Evolutionary conservation across 2,113 vertebrate species (phyloP).

Genomic region (Cryptotis parvus): DNA sequence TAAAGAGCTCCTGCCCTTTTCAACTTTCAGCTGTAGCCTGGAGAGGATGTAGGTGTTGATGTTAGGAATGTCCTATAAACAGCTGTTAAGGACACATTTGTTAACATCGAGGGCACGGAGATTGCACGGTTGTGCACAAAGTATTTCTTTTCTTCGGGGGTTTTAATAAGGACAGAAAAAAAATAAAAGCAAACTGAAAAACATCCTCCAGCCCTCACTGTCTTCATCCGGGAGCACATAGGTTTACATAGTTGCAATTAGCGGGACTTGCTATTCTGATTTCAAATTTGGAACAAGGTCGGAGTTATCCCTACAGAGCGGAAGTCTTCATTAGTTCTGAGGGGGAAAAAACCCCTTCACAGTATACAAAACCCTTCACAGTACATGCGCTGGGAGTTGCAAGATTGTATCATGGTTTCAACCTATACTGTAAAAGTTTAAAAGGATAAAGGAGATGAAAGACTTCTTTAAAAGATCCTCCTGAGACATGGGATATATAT

Average conservation of each 20-base stretch:
- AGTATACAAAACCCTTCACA: background rate
- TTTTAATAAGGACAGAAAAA: background rate
- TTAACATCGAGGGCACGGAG: conserved; percentile 37
- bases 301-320: conserved; percentile 2
- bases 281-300: conserved; percentile 41
- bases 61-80: conserved; percentile 30
- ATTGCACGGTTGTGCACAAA: background rate
- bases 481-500: background rate
- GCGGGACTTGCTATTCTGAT: background rate
- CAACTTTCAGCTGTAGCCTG: conserved; percentile 7
- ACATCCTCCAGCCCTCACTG: background rate
- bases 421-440: conserved; percentile 67
- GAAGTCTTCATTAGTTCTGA: conserved; percentile 44
- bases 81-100: conserved; percentile 32
- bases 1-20: conserved; percentile 31
- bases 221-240: background rate
- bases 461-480: conserved; percentile 35
- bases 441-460: conserved; percentile 67
- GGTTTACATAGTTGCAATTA: conserved; percentile 44
- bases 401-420: conserved; percentile 61
- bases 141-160: background rate
- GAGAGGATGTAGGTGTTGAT: conserved; percentile 3
- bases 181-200: background rate
- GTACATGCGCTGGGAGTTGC: conserved; percentile 2
- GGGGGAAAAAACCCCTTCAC: background rate